These are phyloP conservation scores for Sterrhoptilus dennistouni DNA, from an alignment of 2,113 vertebrate genomes.

Conservation along the genomic window DNA sequence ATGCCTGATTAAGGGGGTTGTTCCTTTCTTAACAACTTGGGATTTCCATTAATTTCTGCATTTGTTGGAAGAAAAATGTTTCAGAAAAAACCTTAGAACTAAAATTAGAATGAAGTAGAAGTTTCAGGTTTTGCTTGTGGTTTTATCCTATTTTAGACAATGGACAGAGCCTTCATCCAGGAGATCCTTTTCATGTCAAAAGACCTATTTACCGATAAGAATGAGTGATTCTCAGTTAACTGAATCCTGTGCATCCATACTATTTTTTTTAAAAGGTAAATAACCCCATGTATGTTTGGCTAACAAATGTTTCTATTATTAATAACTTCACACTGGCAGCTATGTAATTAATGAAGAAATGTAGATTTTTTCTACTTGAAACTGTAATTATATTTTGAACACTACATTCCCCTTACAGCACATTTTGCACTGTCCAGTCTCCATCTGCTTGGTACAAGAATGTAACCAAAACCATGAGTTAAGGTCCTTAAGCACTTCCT, in stretches of 20 bases:
- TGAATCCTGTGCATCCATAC: background rate
- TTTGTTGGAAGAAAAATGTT: background rate
- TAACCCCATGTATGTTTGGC: background rate
- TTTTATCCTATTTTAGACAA: background rate
- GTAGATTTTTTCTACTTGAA: background rate
- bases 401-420: background rate
- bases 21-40: background rate
- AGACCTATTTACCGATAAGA: background rate
- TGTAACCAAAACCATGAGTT: background rate
- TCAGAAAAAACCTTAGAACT: background rate
- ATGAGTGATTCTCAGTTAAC: conserved; percentile 28
- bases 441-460: background rate
- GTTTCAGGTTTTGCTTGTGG: background rate
- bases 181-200: background rate
- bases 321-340: background rate
- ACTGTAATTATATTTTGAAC: background rate
- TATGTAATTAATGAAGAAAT: conserved; percentile 12
- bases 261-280: background rate
- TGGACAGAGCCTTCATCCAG: background rate
- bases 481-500: background rate
- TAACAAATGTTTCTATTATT: conserved; percentile 11
- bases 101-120: background rate
- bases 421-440: background rate
- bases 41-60: background rate
- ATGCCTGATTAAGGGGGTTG: background rate